Percentiles rank a stretch among this genome's conserved stretches.
These are phyloP conservation scores for Micropoecilia bifurca DNA, from an alignment of 2,797 vertebrate genomes.

Conservation along the genomic window DNA sequence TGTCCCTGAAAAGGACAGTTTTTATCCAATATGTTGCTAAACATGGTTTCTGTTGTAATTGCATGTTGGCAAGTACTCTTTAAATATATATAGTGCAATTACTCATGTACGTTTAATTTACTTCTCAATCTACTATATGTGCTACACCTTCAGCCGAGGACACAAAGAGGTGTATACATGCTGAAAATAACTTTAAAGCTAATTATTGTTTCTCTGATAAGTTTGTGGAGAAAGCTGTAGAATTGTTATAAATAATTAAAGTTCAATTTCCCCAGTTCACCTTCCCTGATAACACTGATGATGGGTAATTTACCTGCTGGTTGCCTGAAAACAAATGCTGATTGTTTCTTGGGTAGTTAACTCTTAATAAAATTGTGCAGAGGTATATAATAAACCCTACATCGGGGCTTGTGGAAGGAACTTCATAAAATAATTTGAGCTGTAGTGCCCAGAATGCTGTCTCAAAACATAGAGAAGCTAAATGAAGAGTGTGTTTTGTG, in stretches of 20 bases:
- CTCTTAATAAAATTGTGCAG: background rate
- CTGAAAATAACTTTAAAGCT: slow-evolving; percentile 42
- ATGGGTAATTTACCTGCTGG: slow-evolving; percentile 44
- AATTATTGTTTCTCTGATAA: slow-evolving; percentile 31
- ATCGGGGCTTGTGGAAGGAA: slow-evolving; percentile 3
- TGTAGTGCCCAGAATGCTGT: background rate
- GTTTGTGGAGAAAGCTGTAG: slow-evolving; percentile 23
- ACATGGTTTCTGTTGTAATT: slow-evolving; percentile 20
- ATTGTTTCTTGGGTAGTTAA: slow-evolving; percentile 5
- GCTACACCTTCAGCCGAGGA: slow-evolving; percentile 4
- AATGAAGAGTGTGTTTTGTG: slow-evolving; percentile 6
- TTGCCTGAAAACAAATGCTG: slow-evolving; percentile 19
- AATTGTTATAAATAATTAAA: slow-evolving; percentile 66
- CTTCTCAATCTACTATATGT: background rate
- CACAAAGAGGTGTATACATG: slow-evolving; percentile 9
- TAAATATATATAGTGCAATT: slow-evolving; percentile 36
- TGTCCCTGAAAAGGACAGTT: background rate
- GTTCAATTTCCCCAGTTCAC: slow-evolving; percentile 52
- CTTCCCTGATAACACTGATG: slow-evolving; percentile 26
- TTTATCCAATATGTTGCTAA: slow-evolving; percentile 19
- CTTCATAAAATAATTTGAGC: background rate
- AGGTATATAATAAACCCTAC: background rate
- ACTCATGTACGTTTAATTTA: slow-evolving; percentile 19
- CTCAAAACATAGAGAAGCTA: background rate
- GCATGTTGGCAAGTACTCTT: slow-evolving; percentile 21